Evolutionary conservation across 2,797 vertebrate species (phyloP).

Genomic region (Podargus strigoides): DNA sequence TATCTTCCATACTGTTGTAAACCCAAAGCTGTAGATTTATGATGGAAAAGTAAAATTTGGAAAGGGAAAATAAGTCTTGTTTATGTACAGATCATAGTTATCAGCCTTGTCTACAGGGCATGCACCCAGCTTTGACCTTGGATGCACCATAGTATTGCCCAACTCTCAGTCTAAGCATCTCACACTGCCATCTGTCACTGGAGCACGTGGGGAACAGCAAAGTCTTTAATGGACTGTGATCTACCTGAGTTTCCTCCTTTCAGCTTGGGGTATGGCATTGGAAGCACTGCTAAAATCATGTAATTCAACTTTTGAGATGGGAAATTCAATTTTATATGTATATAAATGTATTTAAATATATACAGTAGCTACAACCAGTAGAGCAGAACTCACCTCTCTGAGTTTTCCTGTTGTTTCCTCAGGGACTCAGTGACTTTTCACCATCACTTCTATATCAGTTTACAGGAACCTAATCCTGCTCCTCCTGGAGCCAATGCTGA

Average conservation of each 20-base stretch:
- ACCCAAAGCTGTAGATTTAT: neutral
- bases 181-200: neutral
- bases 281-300: neutral
- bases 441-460: neutral
- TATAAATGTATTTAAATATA: neutral
- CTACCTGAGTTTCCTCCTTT: neutral
- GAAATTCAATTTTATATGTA: neutral
- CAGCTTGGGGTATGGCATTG: neutral
- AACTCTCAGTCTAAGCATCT: neutral
- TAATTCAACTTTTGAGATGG: neutral
- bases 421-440: neutral
- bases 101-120: neutral
- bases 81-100: neutral
- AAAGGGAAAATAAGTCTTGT: conserved; percentile 18
- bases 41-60: conserved; percentile 1
- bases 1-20: neutral
- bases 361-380: neutral
- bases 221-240: neutral
- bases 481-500: neutral
- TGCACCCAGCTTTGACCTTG: neutral
- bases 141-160: neutral
- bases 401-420: neutral
- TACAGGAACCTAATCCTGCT: neutral
- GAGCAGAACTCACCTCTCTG: neutral
- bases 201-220: neutral